Evolutionary conservation across 2,797 vertebrate genomes (phyloP), one percentile per base, ranked within the genome.

Genomic region (Pampus argenteus): DNA sequence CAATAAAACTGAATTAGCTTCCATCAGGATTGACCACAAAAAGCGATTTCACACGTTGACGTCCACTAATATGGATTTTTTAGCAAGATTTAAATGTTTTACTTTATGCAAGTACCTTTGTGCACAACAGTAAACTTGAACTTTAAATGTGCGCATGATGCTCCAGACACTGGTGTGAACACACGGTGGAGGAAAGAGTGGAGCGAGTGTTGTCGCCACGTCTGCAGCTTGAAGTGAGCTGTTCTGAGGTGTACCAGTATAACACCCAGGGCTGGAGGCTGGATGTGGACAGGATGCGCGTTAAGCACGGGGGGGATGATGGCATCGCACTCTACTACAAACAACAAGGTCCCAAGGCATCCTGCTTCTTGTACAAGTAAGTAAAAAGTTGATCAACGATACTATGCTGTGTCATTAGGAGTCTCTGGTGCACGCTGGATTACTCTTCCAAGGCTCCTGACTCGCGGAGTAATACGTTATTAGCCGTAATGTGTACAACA

Each of bases 321-420:
- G 93, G 93, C 2, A 94, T 95, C 0, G 91, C 94, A 0, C 71
- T 72, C 0, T 91, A 91, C 71, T 93, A 94, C 79, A 78, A 83
- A 72, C 88, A 88, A 29, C 88, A 79, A 1, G 88, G 94, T 0
- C 36, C 86, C 0, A 74, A 40, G 5, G 79, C 92, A 0, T 91
- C 94, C 62, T 98, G 97, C 81, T 93, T 91, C 72, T 55, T 98
- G 83, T 97, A 94, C 93, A 97, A 93, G 97, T 99, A 86, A 95
- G 96, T 67, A 3, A 13, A 34, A 22, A 4, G 1, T 9, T 17
- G 10, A 7, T 44, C 17, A 44, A 44, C 40, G 9, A 44, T 44
- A 18, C 40, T 18, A 17, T 2, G 7, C 17, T 44, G 6, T 18
- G n/a, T 2, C 7, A 44, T 18, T 14, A 15, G 29, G 31, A 25